These are phyloP conservation scores for Anorthoa munda DNA, from an alignment of 2,888 invertebrate species.

Conservation along the genomic window DNA sequence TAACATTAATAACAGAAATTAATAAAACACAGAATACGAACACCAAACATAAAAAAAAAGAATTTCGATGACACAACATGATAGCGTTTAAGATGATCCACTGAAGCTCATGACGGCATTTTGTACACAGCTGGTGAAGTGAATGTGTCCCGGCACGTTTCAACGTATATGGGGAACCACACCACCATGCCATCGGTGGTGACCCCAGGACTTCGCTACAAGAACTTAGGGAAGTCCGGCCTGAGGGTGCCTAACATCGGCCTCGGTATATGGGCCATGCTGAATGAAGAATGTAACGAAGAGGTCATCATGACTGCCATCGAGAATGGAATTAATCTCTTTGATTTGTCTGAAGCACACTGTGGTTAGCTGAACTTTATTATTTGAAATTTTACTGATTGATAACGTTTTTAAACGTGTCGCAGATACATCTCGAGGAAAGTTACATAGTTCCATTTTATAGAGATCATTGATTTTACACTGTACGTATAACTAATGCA, in stretches of 20 bases:
- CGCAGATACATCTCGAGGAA: neutral
- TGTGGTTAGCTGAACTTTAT: slow-evolving; percentile 90
- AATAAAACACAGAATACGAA: neutral
- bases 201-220: slow-evolving; percentile 96
- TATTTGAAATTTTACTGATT: neutral
- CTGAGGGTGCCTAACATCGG: slow-evolving; percentile 98
- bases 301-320: slow-evolving; percentile 97
- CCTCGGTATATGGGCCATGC: slow-evolving; percentile 97
- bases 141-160: slow-evolving; percentile 87
- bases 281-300: slow-evolving; percentile 96
- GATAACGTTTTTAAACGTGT: neutral
- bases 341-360: slow-evolving; percentile 98
- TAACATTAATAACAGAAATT: neutral
- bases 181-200: slow-evolving; percentile 92
- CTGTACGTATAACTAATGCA: no score
- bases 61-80: slow-evolving; percentile 42
- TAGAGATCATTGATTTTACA: neutral
- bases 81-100: neutral
- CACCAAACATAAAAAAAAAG: neutral
- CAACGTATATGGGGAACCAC: slow-evolving; percentile 90
- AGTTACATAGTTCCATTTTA: neutral
- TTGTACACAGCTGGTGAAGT: slow-evolving; percentile 79
- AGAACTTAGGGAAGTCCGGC: slow-evolving; percentile 98
- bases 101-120: slow-evolving; percentile 15
- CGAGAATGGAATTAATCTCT: slow-evolving; percentile 98